Evolutionary conservation across 1,140 invertebrate species (phyloP).

Genomic region (Drosophila parabipectinata): DNA sequence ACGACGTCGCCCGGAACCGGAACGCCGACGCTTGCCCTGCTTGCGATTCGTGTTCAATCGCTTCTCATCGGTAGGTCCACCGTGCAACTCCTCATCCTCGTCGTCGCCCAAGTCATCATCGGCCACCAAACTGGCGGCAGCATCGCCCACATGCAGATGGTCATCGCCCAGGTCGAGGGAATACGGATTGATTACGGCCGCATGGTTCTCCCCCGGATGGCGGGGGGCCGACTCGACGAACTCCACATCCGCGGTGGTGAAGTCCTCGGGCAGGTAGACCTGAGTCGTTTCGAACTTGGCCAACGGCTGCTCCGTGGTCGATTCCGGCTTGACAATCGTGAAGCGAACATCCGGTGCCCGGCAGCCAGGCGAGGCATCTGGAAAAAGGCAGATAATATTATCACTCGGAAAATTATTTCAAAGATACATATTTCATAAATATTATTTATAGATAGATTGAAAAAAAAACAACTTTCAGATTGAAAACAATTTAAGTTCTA

Average conservation of each 20-base stretch:
- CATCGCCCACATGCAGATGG: conserved; percentile 61
- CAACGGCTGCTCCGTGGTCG: conserved; percentile 81
- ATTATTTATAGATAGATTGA: too few relatives aligned
- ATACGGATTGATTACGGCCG: conserved; percentile 78
- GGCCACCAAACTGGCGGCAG: conserved; percentile 61
- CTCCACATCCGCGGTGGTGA: conserved; percentile 82
- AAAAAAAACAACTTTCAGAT: too few relatives aligned
- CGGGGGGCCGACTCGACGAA: conserved; percentile 69
- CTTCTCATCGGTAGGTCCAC: conserved; percentile 45
- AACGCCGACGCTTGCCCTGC: conserved; percentile 71
- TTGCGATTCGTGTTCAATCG: conserved; percentile 68
- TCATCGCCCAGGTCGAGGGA: conserved; percentile 70
- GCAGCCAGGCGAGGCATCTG: conserved; percentile 82
- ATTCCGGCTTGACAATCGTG: conserved; percentile 79
- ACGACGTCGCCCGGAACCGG: conserved; percentile 66
- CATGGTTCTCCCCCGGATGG: conserved; percentile 72
- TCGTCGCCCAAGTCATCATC: conserved; percentile 56
- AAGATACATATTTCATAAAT: too few relatives aligned
- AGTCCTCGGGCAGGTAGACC: conserved; percentile 81
- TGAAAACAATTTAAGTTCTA: too few relatives aligned
- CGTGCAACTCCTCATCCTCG: conserved; percentile 51
- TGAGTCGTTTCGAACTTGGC: conserved; percentile 83
- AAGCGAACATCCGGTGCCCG: conserved; percentile 83
- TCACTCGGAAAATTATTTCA: background rate
- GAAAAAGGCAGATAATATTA: conserved; percentile 16